Percentiles rank a stretch among this genome's conserved stretches.
Evolutionary conservation across 2,888 invertebrate genomes (phyloP).

Genomic region (Tetranychus piercei): DNA sequence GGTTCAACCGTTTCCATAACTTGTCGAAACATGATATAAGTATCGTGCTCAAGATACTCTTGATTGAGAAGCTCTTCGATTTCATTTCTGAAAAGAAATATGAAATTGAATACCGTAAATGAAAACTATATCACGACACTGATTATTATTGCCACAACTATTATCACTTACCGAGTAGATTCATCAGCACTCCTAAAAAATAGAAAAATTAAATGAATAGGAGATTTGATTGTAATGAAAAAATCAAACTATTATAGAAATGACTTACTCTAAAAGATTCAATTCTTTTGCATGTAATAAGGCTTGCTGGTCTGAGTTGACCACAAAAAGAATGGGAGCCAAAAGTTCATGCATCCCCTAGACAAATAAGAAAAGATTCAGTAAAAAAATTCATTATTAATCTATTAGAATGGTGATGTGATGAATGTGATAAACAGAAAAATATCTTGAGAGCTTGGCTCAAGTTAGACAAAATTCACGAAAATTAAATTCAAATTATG

Average conservation of each 20-base stretch:
- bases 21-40: constrained; percentile 39
- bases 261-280: constrained; percentile 28
- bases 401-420: neutral
- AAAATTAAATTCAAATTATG: too few relatives aligned
- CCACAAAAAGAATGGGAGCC: constrained; percentile 56
- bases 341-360: constrained; percentile 70
- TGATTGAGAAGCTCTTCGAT: constrained; percentile 48
- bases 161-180: neutral
- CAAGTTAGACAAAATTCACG: neutral
- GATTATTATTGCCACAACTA: too few relatives aligned
- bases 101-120: too few relatives aligned
- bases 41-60: constrained; percentile 53
- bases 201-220: neutral
- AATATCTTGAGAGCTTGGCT: neutral
- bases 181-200: neutral
- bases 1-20: constrained; percentile 31
- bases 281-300: constrained; percentile 44
- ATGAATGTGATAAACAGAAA: too few relatives aligned
- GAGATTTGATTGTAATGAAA: neutral
- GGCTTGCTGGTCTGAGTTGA: constrained; percentile 53
- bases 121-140: too few relatives aligned
- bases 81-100: constrained; percentile 29
- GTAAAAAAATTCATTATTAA: constrained; percentile 15
- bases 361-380: too few relatives aligned
- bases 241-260: constrained; percentile 23